phyloP scores from a whole-genome alignment of 2,888 invertebrate species.

The Himalopsyche tibetana region DNA sequence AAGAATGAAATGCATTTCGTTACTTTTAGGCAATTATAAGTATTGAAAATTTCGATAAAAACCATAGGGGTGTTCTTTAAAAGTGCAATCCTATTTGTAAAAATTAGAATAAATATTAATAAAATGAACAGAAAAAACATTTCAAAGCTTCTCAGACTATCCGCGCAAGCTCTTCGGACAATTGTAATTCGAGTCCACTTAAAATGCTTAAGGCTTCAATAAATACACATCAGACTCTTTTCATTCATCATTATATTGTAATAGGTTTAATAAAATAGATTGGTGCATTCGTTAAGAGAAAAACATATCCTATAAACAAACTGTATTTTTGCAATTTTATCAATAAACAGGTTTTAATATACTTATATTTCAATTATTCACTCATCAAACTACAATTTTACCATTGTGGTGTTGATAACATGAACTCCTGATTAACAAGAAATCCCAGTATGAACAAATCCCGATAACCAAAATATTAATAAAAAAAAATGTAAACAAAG shows the following conservation, averaged over 20 bases:
- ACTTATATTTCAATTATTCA: neutral
- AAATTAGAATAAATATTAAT: constrained; percentile 41
- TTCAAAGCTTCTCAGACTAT: constrained; percentile 33
- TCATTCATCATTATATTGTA: constrained; percentile 10
- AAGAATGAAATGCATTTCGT: constrained; percentile 44
- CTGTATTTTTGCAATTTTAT: constrained; percentile 43
- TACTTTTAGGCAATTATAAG: constrained; percentile 40
- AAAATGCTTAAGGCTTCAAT: constrained; percentile 36
- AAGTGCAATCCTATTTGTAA: constrained; percentile 49
- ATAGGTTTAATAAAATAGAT: constrained; percentile 37
- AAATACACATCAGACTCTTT: constrained; percentile 35
- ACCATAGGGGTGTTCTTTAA: constrained; percentile 37
- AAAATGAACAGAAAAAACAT: neutral
- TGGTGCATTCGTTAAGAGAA: constrained; percentile 28
- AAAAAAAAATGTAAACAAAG: too few species aligned
- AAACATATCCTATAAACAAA: constrained; percentile 11
- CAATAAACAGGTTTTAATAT: constrained; percentile 46
- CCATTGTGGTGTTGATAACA: too few species aligned
- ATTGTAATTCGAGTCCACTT: constrained; percentile 42
- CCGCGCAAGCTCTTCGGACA: constrained; percentile 39
- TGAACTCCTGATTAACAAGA: too few species aligned
- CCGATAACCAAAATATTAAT: too few species aligned
- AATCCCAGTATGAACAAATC: too few species aligned
- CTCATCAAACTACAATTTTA: too few species aligned
- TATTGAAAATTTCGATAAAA: constrained; percentile 41